These are phyloP conservation scores for Lordiphosa clarofinis DNA, from an alignment of 1,140 invertebrate species.

Conservation along the genomic window DNA sequence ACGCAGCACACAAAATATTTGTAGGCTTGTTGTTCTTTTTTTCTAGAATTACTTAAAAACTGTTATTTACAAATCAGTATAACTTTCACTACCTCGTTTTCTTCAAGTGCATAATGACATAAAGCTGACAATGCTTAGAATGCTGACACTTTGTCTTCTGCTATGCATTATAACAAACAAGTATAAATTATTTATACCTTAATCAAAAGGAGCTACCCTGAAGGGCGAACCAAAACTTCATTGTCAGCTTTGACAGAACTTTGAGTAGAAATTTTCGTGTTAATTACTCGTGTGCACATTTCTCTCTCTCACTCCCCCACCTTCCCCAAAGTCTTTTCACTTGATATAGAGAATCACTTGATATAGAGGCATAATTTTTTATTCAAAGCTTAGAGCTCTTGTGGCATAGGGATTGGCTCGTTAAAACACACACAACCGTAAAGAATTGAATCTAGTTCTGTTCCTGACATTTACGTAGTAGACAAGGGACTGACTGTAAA, in stretches of 20 bases:
- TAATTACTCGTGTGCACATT: constrained; percentile 59
- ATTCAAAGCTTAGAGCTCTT: constrained; percentile 26
- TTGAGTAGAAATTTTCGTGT: constrained; percentile 56
- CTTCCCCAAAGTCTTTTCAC: constrained; percentile 7
- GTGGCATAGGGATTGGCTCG: constrained; percentile 43
- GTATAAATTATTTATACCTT: constrained; percentile 71
- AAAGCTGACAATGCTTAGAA: constrained; percentile 66
- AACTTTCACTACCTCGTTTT: no score
- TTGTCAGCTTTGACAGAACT: constrained; percentile 60
- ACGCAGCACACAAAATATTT: no score
- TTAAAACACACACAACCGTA: constrained; percentile 51
- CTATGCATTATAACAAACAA: constrained; percentile 36
- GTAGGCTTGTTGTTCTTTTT: no score
- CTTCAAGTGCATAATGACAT: constrained; percentile 38
- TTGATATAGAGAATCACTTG: no score
- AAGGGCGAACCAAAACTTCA: constrained; percentile 43
- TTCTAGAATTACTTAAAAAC: no score
- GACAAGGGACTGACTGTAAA: constrained; percentile 8
- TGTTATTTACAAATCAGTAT: no score
- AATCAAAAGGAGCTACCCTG: constrained; percentile 41
- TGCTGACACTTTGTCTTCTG: constrained; percentile 15
- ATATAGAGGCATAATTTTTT: no score
- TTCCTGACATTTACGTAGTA: constrained; percentile 66
- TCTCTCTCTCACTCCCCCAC: background rate
- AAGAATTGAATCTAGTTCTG: constrained; percentile 71